These are phyloP conservation scores for Dasyprocta punctata DNA, from an alignment of 2,113 vertebrate genomes.

Conservation along the genomic window DNA sequence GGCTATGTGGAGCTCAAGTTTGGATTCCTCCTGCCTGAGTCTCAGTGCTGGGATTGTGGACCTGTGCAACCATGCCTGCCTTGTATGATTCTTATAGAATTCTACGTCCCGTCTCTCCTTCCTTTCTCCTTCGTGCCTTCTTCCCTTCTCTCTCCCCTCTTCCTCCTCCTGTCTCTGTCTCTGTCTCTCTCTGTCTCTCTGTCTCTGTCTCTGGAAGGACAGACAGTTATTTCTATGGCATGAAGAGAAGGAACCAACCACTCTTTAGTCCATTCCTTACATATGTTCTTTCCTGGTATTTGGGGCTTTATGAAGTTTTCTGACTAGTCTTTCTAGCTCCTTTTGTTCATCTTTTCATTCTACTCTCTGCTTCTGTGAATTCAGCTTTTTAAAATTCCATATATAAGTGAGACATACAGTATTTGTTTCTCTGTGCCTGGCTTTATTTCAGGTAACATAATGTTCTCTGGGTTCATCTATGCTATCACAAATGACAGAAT, in stretches of 20 bases:
- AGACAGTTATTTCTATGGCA: neutral
- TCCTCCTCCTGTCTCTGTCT: neutral
- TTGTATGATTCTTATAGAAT: neutral
- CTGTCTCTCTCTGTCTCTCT: no score
- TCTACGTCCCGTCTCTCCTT: neutral
- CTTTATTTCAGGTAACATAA: neutral
- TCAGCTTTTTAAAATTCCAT: neutral
- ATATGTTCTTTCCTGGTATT: neutral
- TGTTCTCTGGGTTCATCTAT: neutral
- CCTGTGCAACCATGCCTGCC: neutral
- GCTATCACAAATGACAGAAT: neutral
- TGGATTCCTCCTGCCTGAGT: neutral
- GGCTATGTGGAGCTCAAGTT: neutral
- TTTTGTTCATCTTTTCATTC: neutral
- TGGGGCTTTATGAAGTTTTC: constrained; percentile 3
- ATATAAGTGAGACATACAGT: neutral
- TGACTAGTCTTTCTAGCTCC: neutral
- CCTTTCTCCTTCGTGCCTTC: neutral
- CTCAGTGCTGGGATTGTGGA: neutral
- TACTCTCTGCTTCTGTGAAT: neutral
- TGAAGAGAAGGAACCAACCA: neutral
- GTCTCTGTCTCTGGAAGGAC: neutral
- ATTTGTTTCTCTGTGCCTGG: neutral
- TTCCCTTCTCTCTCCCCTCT: neutral
- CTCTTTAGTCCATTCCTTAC: neutral